Conservation (phyloP, 2,797 vertebrate genomes). For the Presbytis comata region DNA sequence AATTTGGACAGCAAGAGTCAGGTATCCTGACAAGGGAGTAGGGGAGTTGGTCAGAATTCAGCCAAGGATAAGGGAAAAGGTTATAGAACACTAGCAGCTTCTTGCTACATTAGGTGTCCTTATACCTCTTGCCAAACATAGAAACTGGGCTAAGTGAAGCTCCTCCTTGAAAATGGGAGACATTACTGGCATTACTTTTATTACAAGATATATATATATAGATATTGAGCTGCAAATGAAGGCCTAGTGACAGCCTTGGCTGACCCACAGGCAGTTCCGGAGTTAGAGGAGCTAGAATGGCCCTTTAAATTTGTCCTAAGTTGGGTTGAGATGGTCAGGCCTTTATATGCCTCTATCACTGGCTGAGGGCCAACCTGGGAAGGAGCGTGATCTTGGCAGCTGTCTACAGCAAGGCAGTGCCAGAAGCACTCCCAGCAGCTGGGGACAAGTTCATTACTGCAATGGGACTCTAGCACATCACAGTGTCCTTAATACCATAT, state of each 20-base stretch:
- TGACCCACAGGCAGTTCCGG: background rate
- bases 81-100: background rate
- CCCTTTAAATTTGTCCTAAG: background rate
- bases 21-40: background rate
- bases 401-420: background rate
- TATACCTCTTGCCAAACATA: background rate
- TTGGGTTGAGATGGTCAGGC: background rate
- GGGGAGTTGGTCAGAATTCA: background rate
- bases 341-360: background rate
- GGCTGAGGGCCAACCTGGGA: background rate
- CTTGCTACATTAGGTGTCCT: background rate
- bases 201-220: background rate
- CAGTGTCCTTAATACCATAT: background rate
- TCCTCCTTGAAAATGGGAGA: background rate
- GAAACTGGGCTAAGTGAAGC: background rate
- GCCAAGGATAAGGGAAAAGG: background rate
- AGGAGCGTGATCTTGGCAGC: background rate
- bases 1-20: background rate
- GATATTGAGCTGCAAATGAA: background rate
- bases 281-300: conserved; percentile 28
- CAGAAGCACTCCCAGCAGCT: background rate
- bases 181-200: background rate
- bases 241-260: background rate
- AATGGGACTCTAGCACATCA: background rate
- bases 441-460: background rate